Evolutionary conservation across 2,888 invertebrate genomes (phyloP), one percentile per base, ranked within the genome.

Genomic region (Auanema freiburgensis): DNA sequence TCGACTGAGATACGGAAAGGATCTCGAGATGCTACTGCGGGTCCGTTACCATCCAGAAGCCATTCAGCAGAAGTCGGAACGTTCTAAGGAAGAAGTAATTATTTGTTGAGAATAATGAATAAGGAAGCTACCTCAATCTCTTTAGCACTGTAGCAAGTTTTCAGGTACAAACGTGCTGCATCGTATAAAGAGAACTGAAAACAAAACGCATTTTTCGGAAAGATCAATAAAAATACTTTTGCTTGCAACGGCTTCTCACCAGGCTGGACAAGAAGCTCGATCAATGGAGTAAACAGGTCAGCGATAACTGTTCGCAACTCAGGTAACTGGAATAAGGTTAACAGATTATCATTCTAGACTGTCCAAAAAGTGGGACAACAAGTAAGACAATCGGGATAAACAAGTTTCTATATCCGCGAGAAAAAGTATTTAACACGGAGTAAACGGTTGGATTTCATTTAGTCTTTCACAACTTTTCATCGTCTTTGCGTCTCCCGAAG

Each of bases 201-300:
- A 14, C 10, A 55, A 8, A 18, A 10, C 12, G 12, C 52, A 4
- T 4, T 56, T 62, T 12, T 42, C 14, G 21, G n/a, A n/a, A n/a
- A 56, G 23, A 16, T 42, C 12, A 5, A 33, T 54, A 25, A 24
- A 6, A 1, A 3, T 54, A 69, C 72, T 63, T 76, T 76, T 5
- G 69, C 63, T 10, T 69, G 61, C n/a, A 73, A 60, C 33, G 57
- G 58, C 42, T 67, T 65, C 33, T 73, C 70, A 5, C 61, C 56
- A 2, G 76, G 73, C 42, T 67, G 64, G 21, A 76, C 57, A 12
- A 76, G 40, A 33, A 76, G 49, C 54, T 76, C 76, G 42, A 76
- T 50, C 40, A 76, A 59, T 10, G 73, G 69, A 25, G 62, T 58
- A 50, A 76, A 67, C 6, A 73, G 41, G n/a, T 66, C 64, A 8